Evolutionary conservation across 2,797 vertebrate genomes (phyloP).

Genomic region (Paramormyrops hopkinsi): DNA sequence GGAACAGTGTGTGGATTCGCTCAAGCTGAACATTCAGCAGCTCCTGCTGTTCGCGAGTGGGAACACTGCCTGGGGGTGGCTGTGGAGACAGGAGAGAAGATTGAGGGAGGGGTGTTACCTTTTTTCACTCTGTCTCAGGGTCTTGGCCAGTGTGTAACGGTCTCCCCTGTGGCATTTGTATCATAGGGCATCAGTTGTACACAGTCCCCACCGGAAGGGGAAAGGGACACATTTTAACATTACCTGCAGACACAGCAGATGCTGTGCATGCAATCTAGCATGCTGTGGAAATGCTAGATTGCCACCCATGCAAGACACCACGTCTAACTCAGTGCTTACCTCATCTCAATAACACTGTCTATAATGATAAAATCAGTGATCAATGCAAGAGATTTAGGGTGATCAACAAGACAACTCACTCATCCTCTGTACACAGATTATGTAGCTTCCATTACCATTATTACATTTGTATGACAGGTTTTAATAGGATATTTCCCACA

Average conservation of each 20-base stretch:
- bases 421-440: not conserved
- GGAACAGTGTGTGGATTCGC: constrained; percentile 84
- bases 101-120: not conserved
- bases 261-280: not conserved
- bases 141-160: no score
- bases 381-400: not conserved
- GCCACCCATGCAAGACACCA: not conserved
- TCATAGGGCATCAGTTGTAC: not conserved
- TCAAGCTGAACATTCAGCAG: constrained; percentile 77
- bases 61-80: constrained; percentile 78
- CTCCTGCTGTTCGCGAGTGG: constrained; percentile 76
- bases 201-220: not conserved
- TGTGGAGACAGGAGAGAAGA: constrained; percentile 45
- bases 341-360: not conserved
- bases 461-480: not conserved
- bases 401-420: not conserved
- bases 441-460: not conserved
- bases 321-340: no score
- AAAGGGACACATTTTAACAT: not conserved
- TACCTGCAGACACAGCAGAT: not conserved
- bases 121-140: no score
- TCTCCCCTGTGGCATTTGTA: not conserved
- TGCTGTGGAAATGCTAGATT: not conserved
- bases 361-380: not conserved
- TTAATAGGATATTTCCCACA: not conserved